Conservation (phyloP, 2,797 vertebrate species). For the Hozukius guyotensis region DNA sequence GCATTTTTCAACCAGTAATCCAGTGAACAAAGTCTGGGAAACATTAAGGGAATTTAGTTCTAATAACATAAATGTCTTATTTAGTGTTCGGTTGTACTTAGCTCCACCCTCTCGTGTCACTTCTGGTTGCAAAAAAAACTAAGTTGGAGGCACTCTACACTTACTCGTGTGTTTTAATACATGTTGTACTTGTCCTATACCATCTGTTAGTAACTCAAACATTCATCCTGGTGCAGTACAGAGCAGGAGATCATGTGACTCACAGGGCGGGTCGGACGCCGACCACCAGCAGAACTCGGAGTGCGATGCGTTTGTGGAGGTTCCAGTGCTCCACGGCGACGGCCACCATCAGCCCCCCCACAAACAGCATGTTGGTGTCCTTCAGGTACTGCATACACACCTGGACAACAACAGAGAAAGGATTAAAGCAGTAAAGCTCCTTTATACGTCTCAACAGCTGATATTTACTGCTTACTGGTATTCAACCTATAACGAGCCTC, state of each 20-base stretch:
- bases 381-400: conserved; percentile 96
- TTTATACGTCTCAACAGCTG: no score
- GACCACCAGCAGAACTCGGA: conserved; percentile 88
- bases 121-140: no score
- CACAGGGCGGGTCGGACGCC: conserved; percentile 92
- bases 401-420: conserved; percentile 73
- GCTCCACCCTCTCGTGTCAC: no score
- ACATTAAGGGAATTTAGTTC: not conserved
- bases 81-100: no score
- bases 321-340: conserved; percentile 94
- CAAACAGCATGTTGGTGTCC: conserved; percentile 95
- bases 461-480: no score
- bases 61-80: not conserved
- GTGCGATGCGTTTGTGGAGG: conserved; percentile 94
- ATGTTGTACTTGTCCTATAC: no score
- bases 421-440: no score
- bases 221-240: no score
- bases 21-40: not conserved
- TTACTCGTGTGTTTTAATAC: no score
- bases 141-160: no score
- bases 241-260: conserved; percentile 57
- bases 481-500: no score
- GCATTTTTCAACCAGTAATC: not conserved
- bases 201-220: no score
- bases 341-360: conserved; percentile 93